Evolutionary conservation across 2,888 invertebrate genomes (phyloP), one percentile per base, ranked within the genome.

Genomic region (Heliconius ismenius): DNA sequence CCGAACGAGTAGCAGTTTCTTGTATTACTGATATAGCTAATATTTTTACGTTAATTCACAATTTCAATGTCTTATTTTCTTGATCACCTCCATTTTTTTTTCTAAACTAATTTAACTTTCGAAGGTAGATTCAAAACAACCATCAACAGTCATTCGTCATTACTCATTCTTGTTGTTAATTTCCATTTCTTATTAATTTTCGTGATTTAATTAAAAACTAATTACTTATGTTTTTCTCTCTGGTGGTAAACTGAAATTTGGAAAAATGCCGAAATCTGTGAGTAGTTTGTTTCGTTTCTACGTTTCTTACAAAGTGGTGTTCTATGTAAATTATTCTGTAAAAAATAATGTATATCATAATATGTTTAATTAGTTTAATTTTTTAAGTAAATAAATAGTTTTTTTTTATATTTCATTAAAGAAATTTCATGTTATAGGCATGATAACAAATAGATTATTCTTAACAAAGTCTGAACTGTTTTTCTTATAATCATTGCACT

Each of bases 251-350:
- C 63, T 24, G 24, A 54, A 49, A 70, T 32, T 63, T 76, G 76
- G 76, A 24, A 82, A 81, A 81, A 83, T 83, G 83, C 81, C 83
- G 74, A 81, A 83, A 80, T 76, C 60, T 26, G 80, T 82, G 58
- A 81, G 82, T 80, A 65, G 64, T 68, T 63, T 64, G 11, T 13
- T 49, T 15, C 26, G 10, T 21, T 24, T 49, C 3, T 18, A 21
- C 4, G 1, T 64, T 58, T 15, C 11, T 36, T 3, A 21, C 21
- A 21, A 10, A 18, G 32, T 65, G 21, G 11, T 36, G 36, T 36
- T 65, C n/a, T 65, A 65, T 1, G 24, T 67, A 24, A 39, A 39
- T 43, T 39, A 15, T 65, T 65, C 4, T 36, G 64, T 36, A 11
- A 36, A 26, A 13, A 43, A 13, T 43, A 15, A 15, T 43, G 13